These are phyloP conservation scores for Leucophora obtusa DNA, from an alignment of 2,888 invertebrate genomes.

Conservation along the genomic window DNA sequence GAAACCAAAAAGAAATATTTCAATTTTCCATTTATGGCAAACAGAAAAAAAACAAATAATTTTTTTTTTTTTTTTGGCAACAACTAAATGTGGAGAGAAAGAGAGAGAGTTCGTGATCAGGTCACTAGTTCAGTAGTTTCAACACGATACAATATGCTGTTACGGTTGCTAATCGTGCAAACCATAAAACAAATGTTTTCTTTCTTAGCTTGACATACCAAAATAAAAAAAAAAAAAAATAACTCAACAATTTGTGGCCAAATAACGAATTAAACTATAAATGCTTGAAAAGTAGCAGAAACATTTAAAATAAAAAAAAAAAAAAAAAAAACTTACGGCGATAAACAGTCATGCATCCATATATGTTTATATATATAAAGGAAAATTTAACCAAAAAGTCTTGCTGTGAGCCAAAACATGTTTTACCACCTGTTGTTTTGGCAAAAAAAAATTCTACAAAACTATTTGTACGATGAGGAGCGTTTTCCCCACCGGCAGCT, in stretches of 20 bases:
- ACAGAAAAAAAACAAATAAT: conserved; percentile 22
- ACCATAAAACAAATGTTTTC: conserved; percentile 59
- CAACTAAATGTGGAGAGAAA: not conserved
- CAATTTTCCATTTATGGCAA: conserved; percentile 31
- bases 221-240: conserved; percentile 19
- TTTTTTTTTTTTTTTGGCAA: conserved; percentile 42
- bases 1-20: conserved; percentile 35
- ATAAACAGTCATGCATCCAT: not conserved
- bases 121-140: conserved; percentile 74
- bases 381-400: not conserved
- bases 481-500: too few species aligned
- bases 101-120: conserved; percentile 73
- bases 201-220: conserved; percentile 49
- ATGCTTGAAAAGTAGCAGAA: not conserved
- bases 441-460: conserved; percentile 11
- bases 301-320: not conserved
- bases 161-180: conserved; percentile 62
- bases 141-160: conserved; percentile 56
- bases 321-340: not conserved
- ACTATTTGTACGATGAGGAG: too few species aligned
- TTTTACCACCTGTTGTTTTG: conserved; percentile 67
- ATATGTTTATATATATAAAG: not conserved
- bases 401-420: conserved; percentile 4
- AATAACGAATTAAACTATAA: not conserved
- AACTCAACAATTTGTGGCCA: not conserved